Base-by-base conservation (phyloP, 2,888 invertebrate species). In the Drosophila flavopinicola region DNA sequence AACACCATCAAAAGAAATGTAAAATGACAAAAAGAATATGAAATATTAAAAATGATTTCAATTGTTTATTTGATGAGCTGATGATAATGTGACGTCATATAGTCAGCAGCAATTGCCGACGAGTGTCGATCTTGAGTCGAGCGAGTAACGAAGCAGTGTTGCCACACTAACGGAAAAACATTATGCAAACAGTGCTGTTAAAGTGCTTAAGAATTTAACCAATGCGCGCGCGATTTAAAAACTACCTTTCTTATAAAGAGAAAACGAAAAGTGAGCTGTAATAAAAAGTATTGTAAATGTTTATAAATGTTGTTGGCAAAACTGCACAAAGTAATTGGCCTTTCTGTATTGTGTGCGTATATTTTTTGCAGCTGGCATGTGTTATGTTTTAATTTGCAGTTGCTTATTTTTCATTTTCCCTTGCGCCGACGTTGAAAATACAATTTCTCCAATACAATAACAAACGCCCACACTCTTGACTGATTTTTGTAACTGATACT, bases 401-500 rank as follows among this genome's bases (percentile, higher is more conserved):
- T 70, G 42, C 57, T 54, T 58, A 27, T 35, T 59, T 70, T 58
- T 56, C 27, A 63, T 69, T 63, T 61, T 59, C 56, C 13, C 6
- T 57, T 47, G 11, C 30, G 44, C 30, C 25, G 35, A 23, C 33
- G 53, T 51, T 66, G 49, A 54, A 63, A 74, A 63, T 66, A 57
- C 63, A 57, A 44, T 58, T 67, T 39, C 27, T 23, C 10, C 49
- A 35, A 59, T 58, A 52, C 39, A 35, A 60, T 48, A 68, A 63
- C 58, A 66, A 37, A 52, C 35, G 32, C 30, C 11, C 29, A 29
- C 32, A 35, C 37, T 24, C 33, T 15, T 44, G 20, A 35, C 59
- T 56, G 35, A 59, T 54, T 54, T 66, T 47, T 49, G 58, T 47
- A 58, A 75, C 52, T 65, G 59, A 66, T 56, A 51, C 38, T 56